These are phyloP conservation scores for Ammodytes marinus DNA, from an alignment of 2,113 vertebrate species.

Conservation along the genomic window DNA sequence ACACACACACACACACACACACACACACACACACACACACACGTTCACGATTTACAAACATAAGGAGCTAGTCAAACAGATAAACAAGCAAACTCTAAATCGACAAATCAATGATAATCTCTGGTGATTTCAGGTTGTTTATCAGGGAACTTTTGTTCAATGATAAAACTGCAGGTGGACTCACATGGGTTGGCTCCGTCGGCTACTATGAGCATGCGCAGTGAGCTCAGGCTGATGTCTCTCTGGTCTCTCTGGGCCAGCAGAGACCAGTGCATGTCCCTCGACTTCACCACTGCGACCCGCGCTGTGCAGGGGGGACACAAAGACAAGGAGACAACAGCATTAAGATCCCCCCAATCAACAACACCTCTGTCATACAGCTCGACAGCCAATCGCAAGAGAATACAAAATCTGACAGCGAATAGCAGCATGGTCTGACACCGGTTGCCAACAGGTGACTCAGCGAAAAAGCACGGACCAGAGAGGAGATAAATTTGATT, in stretches of 20 bases:
- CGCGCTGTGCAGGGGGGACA: slow-evolving; percentile 80
- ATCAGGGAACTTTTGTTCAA: slow-evolving; percentile 17
- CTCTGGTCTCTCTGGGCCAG: slow-evolving; percentile 95
- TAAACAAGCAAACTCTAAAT: slow-evolving; percentile 14
- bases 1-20: slow-evolving; percentile 28
- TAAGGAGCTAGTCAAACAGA: slow-evolving; percentile 19
- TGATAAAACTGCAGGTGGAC: slow-evolving; percentile 65
- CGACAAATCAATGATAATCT: slow-evolving; percentile 31
- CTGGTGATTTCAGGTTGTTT: slow-evolving; percentile 16
- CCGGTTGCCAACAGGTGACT: slow-evolving; percentile 39
- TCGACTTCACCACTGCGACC: slow-evolving; percentile 94
- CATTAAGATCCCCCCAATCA: slow-evolving; percentile 32
- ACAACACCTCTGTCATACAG: background rate
- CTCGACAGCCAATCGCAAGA: slow-evolving; percentile 14
- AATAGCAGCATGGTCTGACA: slow-evolving; percentile 16
- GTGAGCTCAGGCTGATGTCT: slow-evolving; percentile 92
- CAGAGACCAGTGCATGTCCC: slow-evolving; percentile 99
- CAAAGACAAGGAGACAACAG: slow-evolving; percentile 42
- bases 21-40: background rate
- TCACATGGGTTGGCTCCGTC: slow-evolving; percentile 98
- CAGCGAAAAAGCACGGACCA: slow-evolving; percentile 5
- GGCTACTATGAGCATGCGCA: slow-evolving; percentile 94
- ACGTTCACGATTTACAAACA: background rate
- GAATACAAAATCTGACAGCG: slow-evolving; percentile 29
- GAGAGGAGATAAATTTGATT: slow-evolving; percentile 25